Evolutionary conservation across 2,797 vertebrate genomes (phyloP), one percentile per base, ranked within the genome.

Genomic region (Eremophila alpestris): DNA sequence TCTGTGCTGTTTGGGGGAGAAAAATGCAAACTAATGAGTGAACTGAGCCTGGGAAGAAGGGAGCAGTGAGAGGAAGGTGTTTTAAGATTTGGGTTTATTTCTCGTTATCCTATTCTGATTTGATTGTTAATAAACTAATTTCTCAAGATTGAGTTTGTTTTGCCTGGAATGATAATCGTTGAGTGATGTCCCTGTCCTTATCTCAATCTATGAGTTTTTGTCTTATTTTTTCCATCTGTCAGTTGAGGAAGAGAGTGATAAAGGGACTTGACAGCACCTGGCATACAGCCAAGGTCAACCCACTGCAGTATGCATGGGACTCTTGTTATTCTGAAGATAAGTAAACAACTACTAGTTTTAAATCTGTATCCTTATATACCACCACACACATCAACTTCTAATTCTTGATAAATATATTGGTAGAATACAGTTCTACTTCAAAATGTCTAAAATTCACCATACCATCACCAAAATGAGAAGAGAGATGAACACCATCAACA

Each of bases 161-260:
- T 41, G 30, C 22, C 30, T 32, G 15, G 38, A 71, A 41, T 34
- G 12, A 3, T 52, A 59, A 58, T 23, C 46, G 5, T 8, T 46
- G 8, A 82, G 32, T 36, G 18, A 43, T 64, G 6, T 43, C 11
- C 8, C n/a, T 60, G 26, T 38, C 17, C 7, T 69, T 74, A 69
- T 56, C 27, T 36, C 3, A 8, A 10, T 51, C n/a, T n/a, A 16
- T 1, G 2, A 60, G 3, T 13, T 9, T 34, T 64, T 38, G 7
- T 68, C 2, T 1, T 73, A 19, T 63, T 64, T 73, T 68, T 60
- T 38, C 7, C 14, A 11, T 32, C 18, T n/a, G 16, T n/a, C 26
- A 43, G 12, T 7, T 45, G 16, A 83, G 11, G 8, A 76, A 29
- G 21, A 7, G 27, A 34, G 5, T 49, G 22, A 30, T 34, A 67